These are phyloP conservation scores for Morus bassanus DNA, from an alignment of 2,797 vertebrate species.

Conservation along the genomic window DNA sequence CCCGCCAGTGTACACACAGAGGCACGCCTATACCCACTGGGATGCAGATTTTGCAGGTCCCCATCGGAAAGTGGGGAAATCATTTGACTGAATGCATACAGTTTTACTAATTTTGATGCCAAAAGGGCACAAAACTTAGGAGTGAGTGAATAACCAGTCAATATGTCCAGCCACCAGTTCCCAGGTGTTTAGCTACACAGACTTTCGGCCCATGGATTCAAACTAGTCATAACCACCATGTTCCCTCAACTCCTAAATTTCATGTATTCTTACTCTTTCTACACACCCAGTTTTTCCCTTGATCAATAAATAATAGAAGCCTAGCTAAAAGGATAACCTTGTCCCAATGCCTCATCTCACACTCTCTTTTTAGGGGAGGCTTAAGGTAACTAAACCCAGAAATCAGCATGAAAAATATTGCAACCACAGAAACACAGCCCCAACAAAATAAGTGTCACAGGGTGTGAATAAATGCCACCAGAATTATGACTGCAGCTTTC, in stretches of 20 bases:
- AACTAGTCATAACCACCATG: not conserved
- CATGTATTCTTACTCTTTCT: not conserved
- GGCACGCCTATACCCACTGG: not conserved
- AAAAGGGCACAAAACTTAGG: not conserved
- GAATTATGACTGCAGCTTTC: not conserved
- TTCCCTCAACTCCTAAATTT: not conserved
- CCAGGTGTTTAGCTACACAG: not conserved
- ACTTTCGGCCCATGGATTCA: not conserved
- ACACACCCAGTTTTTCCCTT: not conserved
- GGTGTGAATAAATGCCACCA: not conserved
- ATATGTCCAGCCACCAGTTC: not conserved
- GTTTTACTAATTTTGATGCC: not conserved
- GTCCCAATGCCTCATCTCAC: not conserved
- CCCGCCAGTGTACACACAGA: not conserved
- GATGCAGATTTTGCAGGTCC: not conserved
- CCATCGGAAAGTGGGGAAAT: not conserved
- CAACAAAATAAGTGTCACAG: not conserved
- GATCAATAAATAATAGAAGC: not conserved
- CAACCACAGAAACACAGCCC: not conserved
- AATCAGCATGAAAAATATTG: not conserved
- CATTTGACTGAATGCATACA: not conserved
- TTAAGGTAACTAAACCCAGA: not conserved
- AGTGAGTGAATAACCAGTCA: not conserved
- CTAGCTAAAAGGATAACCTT: not conserved
- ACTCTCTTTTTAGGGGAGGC: not conserved